These are phyloP conservation scores for Drosophila peninsularis DNA, from an alignment of 2,888 invertebrate genomes.

Conservation along the genomic window DNA sequence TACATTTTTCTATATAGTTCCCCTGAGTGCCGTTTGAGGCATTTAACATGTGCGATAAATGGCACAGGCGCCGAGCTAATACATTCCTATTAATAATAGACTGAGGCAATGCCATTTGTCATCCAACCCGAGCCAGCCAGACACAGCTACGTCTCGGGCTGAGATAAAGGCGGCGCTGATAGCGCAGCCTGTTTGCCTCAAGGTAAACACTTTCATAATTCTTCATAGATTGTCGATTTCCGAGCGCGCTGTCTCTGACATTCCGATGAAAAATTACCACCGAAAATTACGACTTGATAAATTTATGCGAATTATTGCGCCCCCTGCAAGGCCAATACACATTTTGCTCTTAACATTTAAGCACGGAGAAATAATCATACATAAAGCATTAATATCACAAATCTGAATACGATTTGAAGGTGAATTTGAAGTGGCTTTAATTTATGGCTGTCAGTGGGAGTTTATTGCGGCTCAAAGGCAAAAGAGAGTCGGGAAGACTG, in stretches of 20 bases:
- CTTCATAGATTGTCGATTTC: slow-evolving; percentile 62
- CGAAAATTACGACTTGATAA: slow-evolving; percentile 54
- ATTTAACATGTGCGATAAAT: slow-evolving; percentile 78
- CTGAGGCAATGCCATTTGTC: slow-evolving; percentile 73
- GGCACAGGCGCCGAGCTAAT: slow-evolving; percentile 64
- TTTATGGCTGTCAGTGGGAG: neutral
- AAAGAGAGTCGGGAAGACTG: too few relatives aligned
- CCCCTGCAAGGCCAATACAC: neutral
- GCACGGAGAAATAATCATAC: neutral
- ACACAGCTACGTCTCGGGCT: neutral
- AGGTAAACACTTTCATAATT: slow-evolving; percentile 64
- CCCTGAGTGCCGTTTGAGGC: slow-evolving; percentile 68
- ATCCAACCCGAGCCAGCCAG: slow-evolving; percentile 40
- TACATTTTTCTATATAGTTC: slow-evolving; percentile 64
- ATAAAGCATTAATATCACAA: neutral
- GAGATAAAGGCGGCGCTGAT: slow-evolving; percentile 12
- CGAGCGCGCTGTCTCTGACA: slow-evolving; percentile 48
- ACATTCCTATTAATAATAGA: slow-evolving; percentile 77
- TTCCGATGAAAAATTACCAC: slow-evolving; percentile 53
- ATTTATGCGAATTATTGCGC: slow-evolving; percentile 38
- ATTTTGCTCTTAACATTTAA: slow-evolving; percentile 5
- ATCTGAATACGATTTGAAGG: neutral
- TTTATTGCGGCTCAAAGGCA: neutral
- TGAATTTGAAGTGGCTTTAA: neutral
- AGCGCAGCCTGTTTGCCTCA: slow-evolving; percentile 38